phyloP scores from a whole-genome alignment of 2,113 vertebrate genomes.

The Saccopteryx leptura region DNA sequence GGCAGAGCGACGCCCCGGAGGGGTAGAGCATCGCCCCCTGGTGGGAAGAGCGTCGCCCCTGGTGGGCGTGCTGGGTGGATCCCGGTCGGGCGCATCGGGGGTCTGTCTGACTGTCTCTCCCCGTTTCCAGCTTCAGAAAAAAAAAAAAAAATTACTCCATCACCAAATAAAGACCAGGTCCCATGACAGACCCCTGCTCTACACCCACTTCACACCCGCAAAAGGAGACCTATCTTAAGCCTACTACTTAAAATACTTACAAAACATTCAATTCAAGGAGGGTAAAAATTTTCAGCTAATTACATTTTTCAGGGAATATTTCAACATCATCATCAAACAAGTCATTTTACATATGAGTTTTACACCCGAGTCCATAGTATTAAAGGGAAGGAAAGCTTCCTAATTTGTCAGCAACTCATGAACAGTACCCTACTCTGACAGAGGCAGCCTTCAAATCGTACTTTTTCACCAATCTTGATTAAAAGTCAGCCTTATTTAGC shows the following conservation, averaged over 20 bases:
- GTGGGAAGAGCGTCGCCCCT: too few species aligned
- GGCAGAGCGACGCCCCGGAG: too few species aligned
- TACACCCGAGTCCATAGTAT: not conserved
- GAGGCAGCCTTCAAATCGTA: not conserved
- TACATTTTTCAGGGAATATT: not conserved
- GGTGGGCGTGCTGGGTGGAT: too few species aligned
- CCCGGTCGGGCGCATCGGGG: too few species aligned
- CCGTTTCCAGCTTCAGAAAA: too few species aligned
- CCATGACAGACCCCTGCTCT: too few species aligned
- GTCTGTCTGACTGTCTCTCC: too few species aligned
- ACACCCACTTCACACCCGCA: too few species aligned
- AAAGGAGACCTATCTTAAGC: not conserved
- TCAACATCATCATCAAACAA: not conserved
- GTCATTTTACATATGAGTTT: not conserved
- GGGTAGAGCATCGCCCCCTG: too few species aligned
- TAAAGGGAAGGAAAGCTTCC: not conserved
- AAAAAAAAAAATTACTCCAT: not conserved
- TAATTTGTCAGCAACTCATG: not conserved
- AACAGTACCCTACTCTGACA: not conserved
- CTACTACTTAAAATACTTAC: not conserved
- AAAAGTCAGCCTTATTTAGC: not conserved
- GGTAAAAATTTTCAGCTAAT: not conserved
- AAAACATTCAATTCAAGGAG: not conserved
- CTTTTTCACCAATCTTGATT: not conserved
- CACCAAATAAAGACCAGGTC: too few species aligned